Conservation (phyloP, 2,888 invertebrate species). For the Aromia moschata region DNA sequence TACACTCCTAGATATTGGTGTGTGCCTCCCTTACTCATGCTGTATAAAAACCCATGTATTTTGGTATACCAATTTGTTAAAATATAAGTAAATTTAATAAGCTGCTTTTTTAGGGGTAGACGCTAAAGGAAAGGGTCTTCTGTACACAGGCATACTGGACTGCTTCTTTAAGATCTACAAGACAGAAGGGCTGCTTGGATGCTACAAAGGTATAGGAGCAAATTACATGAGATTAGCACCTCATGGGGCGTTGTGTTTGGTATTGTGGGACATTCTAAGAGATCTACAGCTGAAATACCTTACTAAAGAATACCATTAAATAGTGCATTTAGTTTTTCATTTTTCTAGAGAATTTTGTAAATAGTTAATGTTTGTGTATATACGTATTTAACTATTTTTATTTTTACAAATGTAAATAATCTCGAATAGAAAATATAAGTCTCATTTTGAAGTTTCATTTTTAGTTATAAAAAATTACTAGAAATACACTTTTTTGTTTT, state of each 20-base stretch:
- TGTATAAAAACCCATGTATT: no score
- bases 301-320: constrained; percentile 8
- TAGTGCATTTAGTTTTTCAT: constrained; percentile 15
- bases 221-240: constrained; percentile 90
- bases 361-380: constrained; percentile 8
- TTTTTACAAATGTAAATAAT: constrained; percentile 12
- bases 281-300: constrained; percentile 48
- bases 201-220: constrained; percentile 91
- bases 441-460: no score
- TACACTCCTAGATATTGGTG: no score
- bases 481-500: no score
- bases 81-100: background rate
- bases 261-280: constrained; percentile 79
- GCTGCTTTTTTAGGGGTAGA: constrained; percentile 69
- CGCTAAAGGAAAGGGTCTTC: constrained; percentile 67
- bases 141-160: constrained; percentile 79
- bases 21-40: no score
- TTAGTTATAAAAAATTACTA: no score
- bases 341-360: constrained; percentile 18
- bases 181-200: constrained; percentile 80
- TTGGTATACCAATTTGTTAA: no score
- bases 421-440: background rate
- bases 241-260: constrained; percentile 85
- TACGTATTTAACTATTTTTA: constrained; percentile 12
- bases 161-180: constrained; percentile 79